Evolutionary conservation across 2,797 vertebrate species (phyloP), one percentile per base, ranked within the genome.

Genomic region (Leuciscus waleckii): DNA sequence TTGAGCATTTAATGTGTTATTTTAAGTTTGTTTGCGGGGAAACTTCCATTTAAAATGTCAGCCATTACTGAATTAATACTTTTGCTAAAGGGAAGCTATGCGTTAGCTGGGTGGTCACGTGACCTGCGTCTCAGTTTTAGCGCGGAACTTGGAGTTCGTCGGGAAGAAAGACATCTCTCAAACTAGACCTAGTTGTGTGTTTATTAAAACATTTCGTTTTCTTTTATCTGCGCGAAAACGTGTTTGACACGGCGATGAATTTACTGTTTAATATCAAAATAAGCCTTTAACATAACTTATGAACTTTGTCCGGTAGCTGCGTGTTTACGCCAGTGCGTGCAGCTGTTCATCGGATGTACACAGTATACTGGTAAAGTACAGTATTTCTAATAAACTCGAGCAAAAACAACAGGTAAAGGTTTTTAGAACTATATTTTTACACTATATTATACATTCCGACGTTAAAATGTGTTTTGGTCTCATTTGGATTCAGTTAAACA

Each of bases 61-160:
- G 5, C 32, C 29, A 56, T 23, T 3, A 26, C 5, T 16, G 0
- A 11, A 26, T 19, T 69, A 19, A 61, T 6, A 13, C n/a, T 61
- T 29, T 35, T 54, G 29, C 49, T 68, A 16, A 49, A 58, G 69
- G 39, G 19, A 71, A 41, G 39, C 35, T 41, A 41, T 17, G 32
- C 1, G 13, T 54, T 54, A 11, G 32, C 41, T 21, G 14, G 16
- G 41, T 49, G 5, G 1, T 79, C 83, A 90, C 87, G 81, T 87
- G 83, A 87, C 35, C 39, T 2, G 1, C 4, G 23, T 23, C n/a
- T 74, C 5, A n/a, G 54, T 82, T 88, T 90, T 79, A 41, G 89
- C 88, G 88, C 86, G 86, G 26, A 75, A 83, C 56, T 88, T 85
- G 67, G 73, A 32, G 46, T 4, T 37, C 1, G 13, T 67, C 70